Evolutionary conservation across 2,113 vertebrate genomes (phyloP).

Genomic region (Syngnathus typhle): DNA sequence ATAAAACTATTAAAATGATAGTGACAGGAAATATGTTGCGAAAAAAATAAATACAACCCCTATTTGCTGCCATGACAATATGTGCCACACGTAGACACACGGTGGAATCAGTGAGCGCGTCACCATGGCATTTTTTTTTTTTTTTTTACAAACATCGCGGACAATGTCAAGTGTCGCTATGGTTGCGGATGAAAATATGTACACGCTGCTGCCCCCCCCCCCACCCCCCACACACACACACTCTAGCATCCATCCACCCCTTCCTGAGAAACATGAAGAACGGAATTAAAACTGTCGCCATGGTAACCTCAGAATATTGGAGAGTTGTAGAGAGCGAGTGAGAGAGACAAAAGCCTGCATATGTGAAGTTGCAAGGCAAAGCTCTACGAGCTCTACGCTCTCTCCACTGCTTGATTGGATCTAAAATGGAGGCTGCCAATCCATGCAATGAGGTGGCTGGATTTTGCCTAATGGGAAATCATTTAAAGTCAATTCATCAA

Average conservation of each 20-base stretch:
- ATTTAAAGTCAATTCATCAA: background rate
- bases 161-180: slow-evolving; percentile 69
- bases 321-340: background rate
- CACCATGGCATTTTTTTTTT: slow-evolving; percentile 45
- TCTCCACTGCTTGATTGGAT: slow-evolving; percentile 27
- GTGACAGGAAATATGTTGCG: background rate
- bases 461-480: background rate
- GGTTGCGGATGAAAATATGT: slow-evolving; percentile 68
- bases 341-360: slow-evolving; percentile 33
- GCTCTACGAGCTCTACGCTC: background rate
- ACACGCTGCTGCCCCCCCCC: slow-evolving; percentile 48
- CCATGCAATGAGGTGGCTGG: slow-evolving; percentile 6
- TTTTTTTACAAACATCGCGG: slow-evolving; percentile 54
- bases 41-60: background rate
- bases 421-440: slow-evolving; percentile 9
- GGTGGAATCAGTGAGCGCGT: slow-evolving; percentile 51
- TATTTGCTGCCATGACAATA: background rate
- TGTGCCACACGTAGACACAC: background rate
- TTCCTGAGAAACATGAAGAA: slow-evolving; percentile 64
- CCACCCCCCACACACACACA: background rate
- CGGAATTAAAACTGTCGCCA: slow-evolving; percentile 67
- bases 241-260: background rate
- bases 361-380: slow-evolving; percentile 44
- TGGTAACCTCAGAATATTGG: slow-evolving; percentile 63
- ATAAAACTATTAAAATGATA: no score